Evolutionary conservation across 2,113 vertebrate species (phyloP).

Genomic region (Bufo bufo): DNA sequence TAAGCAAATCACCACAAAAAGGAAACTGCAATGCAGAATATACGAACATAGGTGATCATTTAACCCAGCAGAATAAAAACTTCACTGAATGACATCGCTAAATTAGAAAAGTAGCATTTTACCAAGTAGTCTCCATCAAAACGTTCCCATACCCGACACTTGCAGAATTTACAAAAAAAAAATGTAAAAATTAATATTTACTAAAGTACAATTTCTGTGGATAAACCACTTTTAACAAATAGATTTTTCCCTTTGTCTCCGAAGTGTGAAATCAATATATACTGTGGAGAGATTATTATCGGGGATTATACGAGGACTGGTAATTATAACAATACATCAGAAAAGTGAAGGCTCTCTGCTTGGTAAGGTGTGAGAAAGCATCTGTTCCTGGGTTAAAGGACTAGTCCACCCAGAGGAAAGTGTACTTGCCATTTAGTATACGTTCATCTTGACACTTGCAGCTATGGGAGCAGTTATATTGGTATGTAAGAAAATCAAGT

Average conservation of each 20-base stretch:
- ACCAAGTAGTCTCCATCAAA: background rate
- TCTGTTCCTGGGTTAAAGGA: slow-evolving; percentile 4
- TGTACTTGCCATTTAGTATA: background rate
- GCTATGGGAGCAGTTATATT: background rate
- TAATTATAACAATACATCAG: slow-evolving; percentile 21
- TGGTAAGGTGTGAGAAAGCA: background rate
- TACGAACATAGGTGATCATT: background rate
- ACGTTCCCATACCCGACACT: background rate
- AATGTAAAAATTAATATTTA: slow-evolving; percentile 53
- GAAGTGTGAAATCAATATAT: slow-evolving; percentile 39
- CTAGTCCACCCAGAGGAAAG: background rate
- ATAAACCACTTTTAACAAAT: slow-evolving; percentile 47
- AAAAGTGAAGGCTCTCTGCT: slow-evolving; percentile 1
- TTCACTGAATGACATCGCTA: background rate
- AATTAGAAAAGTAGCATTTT: background rate
- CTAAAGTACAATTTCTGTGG: slow-evolving; percentile 17
- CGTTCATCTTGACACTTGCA: background rate
- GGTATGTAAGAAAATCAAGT: background rate
- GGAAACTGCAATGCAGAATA: background rate
- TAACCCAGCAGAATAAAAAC: background rate
- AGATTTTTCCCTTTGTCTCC: background rate
- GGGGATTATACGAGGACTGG: background rate
- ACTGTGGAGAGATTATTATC: slow-evolving; percentile 18
- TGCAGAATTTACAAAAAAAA: background rate
- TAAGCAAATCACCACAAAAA: slow-evolving; percentile 42